These are phyloP conservation scores for Microcebus ravelobensis DNA, from an alignment of 2,113 vertebrate species.

Conservation along the genomic window DNA sequence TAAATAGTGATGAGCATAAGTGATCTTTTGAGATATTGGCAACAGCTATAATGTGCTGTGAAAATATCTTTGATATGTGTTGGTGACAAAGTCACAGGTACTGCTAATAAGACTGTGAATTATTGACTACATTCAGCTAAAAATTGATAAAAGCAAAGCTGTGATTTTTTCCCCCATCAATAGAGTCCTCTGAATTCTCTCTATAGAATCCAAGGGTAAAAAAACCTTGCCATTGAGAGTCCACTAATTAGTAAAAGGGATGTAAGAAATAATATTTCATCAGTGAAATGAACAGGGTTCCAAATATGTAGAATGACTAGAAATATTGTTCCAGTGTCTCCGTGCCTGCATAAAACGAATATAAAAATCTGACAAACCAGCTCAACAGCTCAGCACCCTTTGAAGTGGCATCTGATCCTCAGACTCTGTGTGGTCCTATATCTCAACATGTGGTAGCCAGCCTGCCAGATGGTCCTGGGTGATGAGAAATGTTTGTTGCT, in stretches of 20 bases:
- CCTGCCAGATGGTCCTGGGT: not conserved
- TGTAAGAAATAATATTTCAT: constrained; percentile 9
- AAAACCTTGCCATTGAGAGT: not conserved
- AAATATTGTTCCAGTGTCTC: not conserved
- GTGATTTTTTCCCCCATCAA: not conserved
- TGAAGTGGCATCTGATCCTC: not conserved
- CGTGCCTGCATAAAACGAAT: not conserved
- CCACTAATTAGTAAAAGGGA: not conserved
- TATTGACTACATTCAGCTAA: not conserved
- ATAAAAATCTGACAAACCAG: not conserved
- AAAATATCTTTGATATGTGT: not conserved
- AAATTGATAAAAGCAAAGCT: constrained; percentile 8
- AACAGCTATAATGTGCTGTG: not conserved
- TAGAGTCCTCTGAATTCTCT: not conserved
- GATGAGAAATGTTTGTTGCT: constrained; percentile 8
- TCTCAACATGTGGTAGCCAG: not conserved
- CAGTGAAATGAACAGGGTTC: constrained; percentile 17
- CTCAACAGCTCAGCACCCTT: not conserved
- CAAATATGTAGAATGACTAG: not conserved
- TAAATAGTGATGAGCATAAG: not conserved
- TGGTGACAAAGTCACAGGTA: not conserved
- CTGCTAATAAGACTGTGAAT: not conserved
- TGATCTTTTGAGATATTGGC: not conserved
- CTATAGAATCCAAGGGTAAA: not conserved
- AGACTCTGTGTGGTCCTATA: not conserved